phyloP scores from a whole-genome alignment of 2,113 vertebrate species.

The Larimichthys polyactis region DNA sequence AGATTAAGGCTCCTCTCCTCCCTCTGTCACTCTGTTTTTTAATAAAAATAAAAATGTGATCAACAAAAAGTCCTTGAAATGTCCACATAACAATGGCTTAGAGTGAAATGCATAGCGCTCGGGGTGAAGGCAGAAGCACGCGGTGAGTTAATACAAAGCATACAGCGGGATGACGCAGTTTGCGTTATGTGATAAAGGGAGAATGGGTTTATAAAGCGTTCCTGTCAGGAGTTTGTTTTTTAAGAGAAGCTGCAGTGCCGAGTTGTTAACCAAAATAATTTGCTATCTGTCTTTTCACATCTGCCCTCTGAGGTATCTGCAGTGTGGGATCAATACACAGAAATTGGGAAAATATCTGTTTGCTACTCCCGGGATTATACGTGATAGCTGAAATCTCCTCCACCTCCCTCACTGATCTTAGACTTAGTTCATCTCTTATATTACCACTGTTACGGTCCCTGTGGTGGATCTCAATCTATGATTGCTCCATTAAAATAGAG shows the following conservation, averaged over 20 bases:
- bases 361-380: not conserved
- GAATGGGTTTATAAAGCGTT: not conserved
- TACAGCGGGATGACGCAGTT: not conserved
- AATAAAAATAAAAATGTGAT: constrained; percentile 28
- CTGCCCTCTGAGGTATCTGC: not conserved
- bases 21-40: constrained; percentile 1
- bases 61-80: constrained; percentile 79
- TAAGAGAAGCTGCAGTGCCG: not conserved
- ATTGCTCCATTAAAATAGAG: not conserved
- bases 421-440: not conserved
- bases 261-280: constrained; percentile 3
- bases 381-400: not conserved
- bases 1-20: constrained; percentile 72
- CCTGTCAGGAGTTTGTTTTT: constrained; percentile 2
- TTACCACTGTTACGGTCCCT: not conserved
- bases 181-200: not conserved
- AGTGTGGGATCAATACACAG: constrained; percentile 50
- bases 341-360: constrained; percentile 37
- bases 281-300: constrained; percentile 16
- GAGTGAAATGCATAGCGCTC: constrained; percentile 5
- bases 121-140: constrained; percentile 1
- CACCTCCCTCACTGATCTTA: constrained; percentile 1
- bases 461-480: not conserved
- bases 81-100: constrained; percentile 26
- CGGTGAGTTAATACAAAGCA: not conserved